phyloP scores from a whole-genome alignment of 2,113 vertebrate species.

The Leptobrachium leishanense region DNA sequence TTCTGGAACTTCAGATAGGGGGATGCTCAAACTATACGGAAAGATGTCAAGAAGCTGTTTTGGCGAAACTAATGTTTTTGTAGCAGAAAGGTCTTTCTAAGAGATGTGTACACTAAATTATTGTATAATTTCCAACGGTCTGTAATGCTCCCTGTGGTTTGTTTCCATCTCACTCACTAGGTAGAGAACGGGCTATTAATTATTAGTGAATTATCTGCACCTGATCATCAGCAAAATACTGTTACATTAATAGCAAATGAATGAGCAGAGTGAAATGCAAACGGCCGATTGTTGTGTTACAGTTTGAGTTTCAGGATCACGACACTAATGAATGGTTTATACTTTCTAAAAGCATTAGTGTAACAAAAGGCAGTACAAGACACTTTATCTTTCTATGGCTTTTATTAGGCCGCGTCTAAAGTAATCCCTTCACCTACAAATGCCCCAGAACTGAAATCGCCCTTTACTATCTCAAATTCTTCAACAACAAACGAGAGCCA shows the following conservation, averaged over 20 bases:
- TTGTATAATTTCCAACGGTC: too few species aligned
- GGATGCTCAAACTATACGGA: too few species aligned
- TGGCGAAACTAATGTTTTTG: too few species aligned
- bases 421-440: conserved; percentile 26
- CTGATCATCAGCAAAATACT: background rate
- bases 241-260: conserved; percentile 15
- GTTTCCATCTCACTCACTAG: background rate
- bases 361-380: conserved; percentile 38
- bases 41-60: too few species aligned
- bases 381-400: conserved; percentile 22
- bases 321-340: conserved; percentile 16
- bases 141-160: too few species aligned
- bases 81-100: too few species aligned
- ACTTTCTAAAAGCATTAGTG: conserved; percentile 45
- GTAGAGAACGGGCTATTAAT: conserved; percentile 7
- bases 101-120: too few species aligned
- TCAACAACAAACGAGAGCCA: background rate
- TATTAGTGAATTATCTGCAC: conserved; percentile 13
- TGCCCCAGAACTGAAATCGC: background rate
- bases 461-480: background rate
- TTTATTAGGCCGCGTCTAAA: conserved; percentile 1
- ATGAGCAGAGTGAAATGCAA: background rate
- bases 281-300: conserved; percentile 20
- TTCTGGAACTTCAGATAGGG: too few species aligned
- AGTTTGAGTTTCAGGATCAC: conserved; percentile 29